Percentiles rank a stretch among this genome's conserved stretches.
phyloP scores from a whole-genome alignment of 2,888 invertebrate genomes.

The Agriopis aurantiaria region DNA sequence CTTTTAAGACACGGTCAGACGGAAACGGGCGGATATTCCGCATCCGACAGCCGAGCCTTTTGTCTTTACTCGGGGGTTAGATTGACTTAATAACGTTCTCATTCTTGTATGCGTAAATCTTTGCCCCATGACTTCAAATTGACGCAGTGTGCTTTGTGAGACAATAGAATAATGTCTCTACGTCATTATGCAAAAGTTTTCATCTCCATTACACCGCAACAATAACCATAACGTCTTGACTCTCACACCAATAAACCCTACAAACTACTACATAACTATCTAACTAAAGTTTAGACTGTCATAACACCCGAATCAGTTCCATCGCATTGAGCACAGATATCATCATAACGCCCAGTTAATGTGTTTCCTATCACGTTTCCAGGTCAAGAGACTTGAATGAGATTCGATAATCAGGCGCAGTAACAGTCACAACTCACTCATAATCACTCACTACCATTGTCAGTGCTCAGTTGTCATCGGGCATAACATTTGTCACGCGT shows the following conservation, averaged over 20 bases:
- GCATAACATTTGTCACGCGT: conserved; percentile 32
- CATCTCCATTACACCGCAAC: background rate
- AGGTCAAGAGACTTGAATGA: conserved; percentile 44
- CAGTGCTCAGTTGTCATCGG: background rate
- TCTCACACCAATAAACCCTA: conserved; percentile 1
- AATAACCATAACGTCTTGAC: background rate
- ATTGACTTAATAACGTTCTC: conserved; percentile 17
- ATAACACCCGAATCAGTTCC: conserved; percentile 19
- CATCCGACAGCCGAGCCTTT: conserved; percentile 19
- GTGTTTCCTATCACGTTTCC: conserved; percentile 44
- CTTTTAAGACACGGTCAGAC: conserved; percentile 37
- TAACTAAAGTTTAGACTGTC: conserved; percentile 3
- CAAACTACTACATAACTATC: conserved; percentile 1
- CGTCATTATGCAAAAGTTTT: background rate
- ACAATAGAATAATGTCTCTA: background rate
- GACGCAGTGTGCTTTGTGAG: background rate
- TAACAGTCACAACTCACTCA: conserved; percentile 7
- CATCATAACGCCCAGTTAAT: conserved; percentile 34
- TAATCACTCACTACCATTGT: conserved; percentile 9
- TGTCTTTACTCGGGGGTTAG: conserved; percentile 17
- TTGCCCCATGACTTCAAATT: background rate
- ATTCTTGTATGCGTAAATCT: conserved; percentile 5
- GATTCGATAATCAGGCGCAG: conserved; percentile 34
- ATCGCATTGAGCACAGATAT: conserved; percentile 21
- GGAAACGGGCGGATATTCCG: conserved; percentile 33